Evolutionary conservation across 2,113 vertebrate genomes (phyloP), one percentile per base, ranked within the genome.

Genomic region (Mungos mungo): DNA sequence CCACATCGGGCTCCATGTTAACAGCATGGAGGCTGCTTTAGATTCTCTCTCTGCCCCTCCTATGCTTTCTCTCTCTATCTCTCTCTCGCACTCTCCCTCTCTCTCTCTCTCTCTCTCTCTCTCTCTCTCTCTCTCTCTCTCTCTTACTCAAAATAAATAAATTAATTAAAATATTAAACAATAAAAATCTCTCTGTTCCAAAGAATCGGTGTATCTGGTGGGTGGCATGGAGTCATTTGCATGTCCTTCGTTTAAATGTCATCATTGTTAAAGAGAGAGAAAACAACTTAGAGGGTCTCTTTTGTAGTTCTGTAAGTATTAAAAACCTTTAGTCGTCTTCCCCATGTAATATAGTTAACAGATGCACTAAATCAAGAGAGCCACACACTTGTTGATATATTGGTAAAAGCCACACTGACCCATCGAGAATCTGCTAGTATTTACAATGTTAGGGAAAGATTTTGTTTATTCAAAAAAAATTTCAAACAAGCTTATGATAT

Each of bases 171-270:
- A 57, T 8, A 57, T 16, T 19, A 69, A 45, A 63, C 84, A 77
- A 27, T 54, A 88, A 1, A 76, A 0, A 83, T 19, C 13, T 96
- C 47, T n/a, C 23, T 16, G 7, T 86, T 57, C 4, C 76, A 90
- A 97, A 90, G 72, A 97, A 96, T 29, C 77, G 11, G 19, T 72
- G 90, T 71, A 4, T 71, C 50, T 92, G 50, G 87, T 91, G 65
- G 57, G 21, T 88, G 65, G 10, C 65, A 95, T 21, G 35, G 31
- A 21, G 52, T 94, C 93, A 86, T 57, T 85, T 89, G 69, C 63
- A 69, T 68, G 27, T 69, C 41, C 81, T 82, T 76, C 38, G 65
- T 96, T 80, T 68, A 41, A 29, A 87, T 81, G 52, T 33, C 4
- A 74, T 92, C 45, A 90, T 93, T 92, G 60, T 77, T 87, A 74